Conservation (phyloP, 1,140 invertebrate species). For the Drosophila micromelanica region DNA sequence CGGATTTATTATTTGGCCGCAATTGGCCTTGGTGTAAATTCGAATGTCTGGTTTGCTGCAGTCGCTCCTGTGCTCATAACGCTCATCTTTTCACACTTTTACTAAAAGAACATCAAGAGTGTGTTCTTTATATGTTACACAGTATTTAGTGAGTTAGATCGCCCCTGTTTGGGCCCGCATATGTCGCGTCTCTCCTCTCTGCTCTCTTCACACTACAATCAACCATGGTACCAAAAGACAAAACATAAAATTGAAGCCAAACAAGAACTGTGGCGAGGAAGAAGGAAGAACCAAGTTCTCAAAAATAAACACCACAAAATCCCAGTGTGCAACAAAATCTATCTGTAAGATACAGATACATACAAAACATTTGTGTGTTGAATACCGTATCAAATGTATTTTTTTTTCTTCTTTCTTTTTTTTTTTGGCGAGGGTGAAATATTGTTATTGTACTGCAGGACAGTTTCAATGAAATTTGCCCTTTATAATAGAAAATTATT, state of each 20-base stretch:
- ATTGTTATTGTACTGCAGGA: constrained; percentile 47
- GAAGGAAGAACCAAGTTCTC: constrained; percentile 23
- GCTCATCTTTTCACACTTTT: constrained; percentile 42
- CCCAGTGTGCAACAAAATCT: constrained; percentile 51
- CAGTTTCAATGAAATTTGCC: constrained; percentile 36
- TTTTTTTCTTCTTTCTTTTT: constrained; percentile 19
- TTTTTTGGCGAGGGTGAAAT: constrained; percentile 55
- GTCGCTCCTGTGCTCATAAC: constrained; percentile 12
- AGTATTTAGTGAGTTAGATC: constrained; percentile 6
- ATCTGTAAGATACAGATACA: constrained; percentile 45
- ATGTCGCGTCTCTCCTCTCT: constrained; percentile 11
- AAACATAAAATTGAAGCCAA: constrained; percentile 53
- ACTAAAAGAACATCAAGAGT: constrained; percentile 38
- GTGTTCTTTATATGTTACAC: constrained; percentile 8
- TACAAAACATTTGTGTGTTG: constrained; percentile 33
- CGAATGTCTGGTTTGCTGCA: not conserved
- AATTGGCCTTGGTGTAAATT: not conserved
- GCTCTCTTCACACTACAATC: not conserved
- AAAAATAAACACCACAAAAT: constrained; percentile 51
- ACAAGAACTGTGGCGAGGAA: constrained; percentile 42
- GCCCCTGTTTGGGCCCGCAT: constrained; percentile 38
- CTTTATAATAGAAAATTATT: constrained; percentile 40
- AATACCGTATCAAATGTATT: constrained; percentile 29
- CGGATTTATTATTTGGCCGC: constrained; percentile 1
- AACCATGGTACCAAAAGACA: constrained; percentile 14